Conservation (phyloP, 2,888 invertebrate species). For the Coleophora deauratella region DNA sequence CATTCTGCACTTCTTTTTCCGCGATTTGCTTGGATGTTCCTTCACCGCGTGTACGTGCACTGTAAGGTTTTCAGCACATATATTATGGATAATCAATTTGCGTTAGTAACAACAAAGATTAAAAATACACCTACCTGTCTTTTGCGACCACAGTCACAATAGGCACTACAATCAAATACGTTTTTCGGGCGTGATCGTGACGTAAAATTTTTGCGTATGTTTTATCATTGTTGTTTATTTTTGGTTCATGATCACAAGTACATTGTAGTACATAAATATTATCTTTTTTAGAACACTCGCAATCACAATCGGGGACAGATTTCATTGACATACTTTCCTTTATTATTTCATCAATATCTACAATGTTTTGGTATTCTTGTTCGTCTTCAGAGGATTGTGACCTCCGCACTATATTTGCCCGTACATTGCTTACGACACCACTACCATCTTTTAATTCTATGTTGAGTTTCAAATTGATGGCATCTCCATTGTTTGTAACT, state of each 20-base stretch:
- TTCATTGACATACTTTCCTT: constrained; percentile 21
- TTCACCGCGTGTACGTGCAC: background rate
- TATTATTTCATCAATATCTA: constrained; percentile 20
- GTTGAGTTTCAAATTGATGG: constrained; percentile 38
- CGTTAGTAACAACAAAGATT: too few species aligned
- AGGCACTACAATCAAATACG: constrained; percentile 22
- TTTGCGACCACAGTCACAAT: constrained; percentile 1
- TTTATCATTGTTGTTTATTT: constrained; percentile 5
- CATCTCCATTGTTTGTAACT: constrained; percentile 29
- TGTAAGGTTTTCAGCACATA: too few species aligned
- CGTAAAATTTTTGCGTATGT: constrained; percentile 7
- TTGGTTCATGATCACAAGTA: constrained; percentile 17
- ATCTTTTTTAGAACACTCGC: constrained; percentile 12
- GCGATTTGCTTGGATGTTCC: too few species aligned
- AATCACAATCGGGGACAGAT: constrained; percentile 14
- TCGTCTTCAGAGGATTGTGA: constrained; percentile 15
- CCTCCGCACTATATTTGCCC: constrained; percentile 5
- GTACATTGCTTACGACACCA: constrained; percentile 11
- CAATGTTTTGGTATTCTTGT: constrained; percentile 29
- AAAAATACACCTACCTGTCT: background rate
- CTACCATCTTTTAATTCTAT: constrained; percentile 32
- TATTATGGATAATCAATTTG: too few species aligned
- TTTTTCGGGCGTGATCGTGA: constrained; percentile 11
- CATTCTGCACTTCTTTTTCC: too few species aligned
- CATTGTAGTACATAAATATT: constrained; percentile 26